A percentile compares a stretch with the other conserved stretches of the same genome.
Conservation (phyloP, 2,113 vertebrate species). For the Scopus umbretta region DNA sequence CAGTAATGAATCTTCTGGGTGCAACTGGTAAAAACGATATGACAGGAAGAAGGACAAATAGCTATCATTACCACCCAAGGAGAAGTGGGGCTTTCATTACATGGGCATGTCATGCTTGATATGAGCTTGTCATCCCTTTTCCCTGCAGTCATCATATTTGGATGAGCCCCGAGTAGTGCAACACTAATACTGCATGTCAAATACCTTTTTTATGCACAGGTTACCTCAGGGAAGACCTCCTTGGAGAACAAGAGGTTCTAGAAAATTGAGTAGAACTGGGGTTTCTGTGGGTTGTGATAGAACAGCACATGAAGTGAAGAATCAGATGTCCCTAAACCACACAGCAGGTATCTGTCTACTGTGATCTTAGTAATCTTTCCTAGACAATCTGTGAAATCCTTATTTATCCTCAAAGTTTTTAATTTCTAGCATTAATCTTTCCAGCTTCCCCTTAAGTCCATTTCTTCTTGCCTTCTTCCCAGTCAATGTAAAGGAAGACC, state of each 20-base stretch:
- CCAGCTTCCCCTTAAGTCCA: neutral
- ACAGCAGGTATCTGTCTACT: neutral
- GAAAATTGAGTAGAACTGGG: neutral
- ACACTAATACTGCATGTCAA: neutral
- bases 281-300: neutral
- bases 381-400: neutral
- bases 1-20: neutral
- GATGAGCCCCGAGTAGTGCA: neutral
- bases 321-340: neutral
- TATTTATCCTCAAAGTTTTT: neutral
- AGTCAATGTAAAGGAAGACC: neutral
- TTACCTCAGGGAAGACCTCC: neutral
- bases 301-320: neutral
- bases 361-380: neutral
- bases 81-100: neutral
- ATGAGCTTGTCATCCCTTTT: neutral
- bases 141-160: neutral
- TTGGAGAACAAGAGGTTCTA: neutral
- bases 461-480: neutral
- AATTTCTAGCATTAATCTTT: neutral
- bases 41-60: neutral
- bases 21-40: neutral
- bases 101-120: neutral
- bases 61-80: neutral
- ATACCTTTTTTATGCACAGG: neutral